Conservation (phyloP, 2,113 vertebrate genomes). For the Pomatorhinus ruficollis region DNA sequence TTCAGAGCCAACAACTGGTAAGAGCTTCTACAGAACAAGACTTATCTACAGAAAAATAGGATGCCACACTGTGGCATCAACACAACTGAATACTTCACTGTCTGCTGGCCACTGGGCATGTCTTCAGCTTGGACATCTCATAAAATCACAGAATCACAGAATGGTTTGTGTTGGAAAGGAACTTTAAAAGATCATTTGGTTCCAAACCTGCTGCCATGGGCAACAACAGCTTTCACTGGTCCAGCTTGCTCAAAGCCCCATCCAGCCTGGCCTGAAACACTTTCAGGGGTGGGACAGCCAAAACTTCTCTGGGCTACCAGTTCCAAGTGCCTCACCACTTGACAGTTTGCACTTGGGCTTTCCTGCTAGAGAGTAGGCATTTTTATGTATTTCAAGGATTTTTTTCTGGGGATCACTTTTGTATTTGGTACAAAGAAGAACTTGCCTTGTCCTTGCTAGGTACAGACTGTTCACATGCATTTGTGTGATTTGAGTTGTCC, state of each 20-base stretch:
- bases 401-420: not conserved
- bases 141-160: not conserved
- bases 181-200: not conserved
- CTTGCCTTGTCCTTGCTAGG: not conserved
- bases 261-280: not conserved
- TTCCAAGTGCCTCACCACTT: not conserved
- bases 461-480: not conserved
- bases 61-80: not conserved
- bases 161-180: not conserved
- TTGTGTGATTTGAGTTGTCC: not conserved
- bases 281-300: not conserved
- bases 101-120: not conserved
- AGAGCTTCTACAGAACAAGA: not conserved
- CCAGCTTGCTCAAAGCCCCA: not conserved
- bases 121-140: not conserved
- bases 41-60: not conserved
- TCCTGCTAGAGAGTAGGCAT: not conserved
- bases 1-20: not conserved
- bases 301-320: not conserved
- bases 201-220: not conserved
- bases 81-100: not conserved
- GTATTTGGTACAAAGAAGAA: not conserved
- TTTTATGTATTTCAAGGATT: not conserved
- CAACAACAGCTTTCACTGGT: not conserved
- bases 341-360: not conserved